Evolutionary conservation across 1,140 invertebrate genomes (phyloP), one percentile per base, ranked within the genome.

Genomic region (Lycorma delicatula): DNA sequence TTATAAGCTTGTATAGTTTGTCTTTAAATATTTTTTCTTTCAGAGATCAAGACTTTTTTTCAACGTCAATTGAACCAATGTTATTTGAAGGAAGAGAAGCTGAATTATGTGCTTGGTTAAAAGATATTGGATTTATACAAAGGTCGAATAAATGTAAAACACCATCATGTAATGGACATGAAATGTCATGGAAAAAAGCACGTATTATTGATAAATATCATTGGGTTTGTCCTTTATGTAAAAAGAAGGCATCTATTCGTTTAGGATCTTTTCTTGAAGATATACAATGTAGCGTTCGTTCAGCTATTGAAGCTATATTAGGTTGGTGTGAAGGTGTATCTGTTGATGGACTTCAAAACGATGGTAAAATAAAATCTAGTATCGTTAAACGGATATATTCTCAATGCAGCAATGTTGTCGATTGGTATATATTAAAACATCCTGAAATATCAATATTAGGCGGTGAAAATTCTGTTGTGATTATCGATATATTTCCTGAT

Each of bases 21-120:
- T n/a, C n/a, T n/a, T n/a, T n/a, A n/a, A n/a, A n/a, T n/a, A n/a
- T n/a, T n/a, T n/a, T n/a, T n/a, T n/a, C n/a, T 63, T 59, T 18
- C 58, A 63, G 61, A n/a, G 53, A 60, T 51, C 54, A 62, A 20
- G 65, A 67, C 44, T 67, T 63, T 34, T 69, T 66, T 55, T 62
- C 67, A 36, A 64, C 60, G 16, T 60, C 61, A 18, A 60, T 68
- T 20, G 60, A 65, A 20, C 68, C 67, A 22, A 51, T 70, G 54
- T 49, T 70, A 11, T 54, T 44, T 18, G 60, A 63, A 11, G 68
- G 68, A 12, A 63, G 64, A 51, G 68, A 70, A 55, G 67, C 60
- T 9, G 66, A 70, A 50, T 53, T 70, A 5, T 68, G 65, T 41
- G 64, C 67, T n/a, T 68, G 68, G 68, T 47, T 70, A 34, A 70